phyloP scores from a whole-genome alignment of 2,797 vertebrate genomes.

The Hoplostethus mediterraneus region DNA sequence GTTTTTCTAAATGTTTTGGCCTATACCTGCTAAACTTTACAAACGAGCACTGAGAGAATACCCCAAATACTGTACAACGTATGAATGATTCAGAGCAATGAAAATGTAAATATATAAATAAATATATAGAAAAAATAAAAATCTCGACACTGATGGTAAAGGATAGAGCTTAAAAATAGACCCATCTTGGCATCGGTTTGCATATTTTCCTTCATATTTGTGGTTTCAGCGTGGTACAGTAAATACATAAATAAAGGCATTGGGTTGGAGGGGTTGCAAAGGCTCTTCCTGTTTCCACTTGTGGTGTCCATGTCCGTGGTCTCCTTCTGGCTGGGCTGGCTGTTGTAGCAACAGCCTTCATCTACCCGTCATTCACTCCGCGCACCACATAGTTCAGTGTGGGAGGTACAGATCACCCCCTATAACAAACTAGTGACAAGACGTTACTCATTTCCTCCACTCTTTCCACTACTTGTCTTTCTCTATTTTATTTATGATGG shows the following conservation, averaged over 20 bases:
- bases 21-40: background rate
- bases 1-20: background rate
- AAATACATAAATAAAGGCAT: slow-evolving; percentile 77
- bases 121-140: slow-evolving; percentile 16
- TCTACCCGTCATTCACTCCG: slow-evolving; percentile 64
- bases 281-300: slow-evolving; percentile 82
- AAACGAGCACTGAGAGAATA: background rate
- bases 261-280: slow-evolving; percentile 63
- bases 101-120: slow-evolving; percentile 40
- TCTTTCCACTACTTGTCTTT: slow-evolving; percentile 22
- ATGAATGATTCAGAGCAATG: background rate
- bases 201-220: slow-evolving; percentile 78
- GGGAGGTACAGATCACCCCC: slow-evolving; percentile 63
- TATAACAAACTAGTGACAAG: slow-evolving; percentile 47
- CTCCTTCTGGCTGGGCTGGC: slow-evolving; percentile 63
- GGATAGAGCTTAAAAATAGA: slow-evolving; percentile 61
- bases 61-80: slow-evolving; percentile 4
- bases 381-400: slow-evolving; percentile 66
- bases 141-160: slow-evolving; percentile 42
- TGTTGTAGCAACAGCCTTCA: slow-evolving; percentile 61
- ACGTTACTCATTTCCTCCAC: slow-evolving; percentile 60
- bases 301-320: slow-evolving; percentile 77
- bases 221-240: slow-evolving; percentile 66
- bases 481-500: slow-evolving; percentile 34
- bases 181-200: slow-evolving; percentile 51